Percentiles rank a stretch among this genome's conserved stretches.
phyloP scores from a whole-genome alignment of 2,888 invertebrate species.

The Ceramica pisi region DNA sequence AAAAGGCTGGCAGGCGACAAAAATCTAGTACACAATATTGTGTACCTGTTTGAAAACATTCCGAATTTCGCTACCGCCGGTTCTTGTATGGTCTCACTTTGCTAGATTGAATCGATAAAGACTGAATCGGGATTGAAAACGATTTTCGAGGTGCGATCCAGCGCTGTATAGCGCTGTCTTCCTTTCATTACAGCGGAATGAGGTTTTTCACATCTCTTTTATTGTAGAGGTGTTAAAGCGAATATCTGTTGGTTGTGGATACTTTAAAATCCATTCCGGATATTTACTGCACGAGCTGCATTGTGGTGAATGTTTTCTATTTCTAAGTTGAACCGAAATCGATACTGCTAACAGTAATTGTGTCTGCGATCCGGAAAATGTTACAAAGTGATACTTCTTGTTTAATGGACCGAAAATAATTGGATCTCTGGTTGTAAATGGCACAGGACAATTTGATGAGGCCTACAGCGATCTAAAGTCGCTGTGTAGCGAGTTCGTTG shows the following conservation, averaged over 20 bases:
- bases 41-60: conserved; percentile 57
- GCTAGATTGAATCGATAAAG: conserved; percentile 73
- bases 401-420: conserved; percentile 39
- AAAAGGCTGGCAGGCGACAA: conserved; percentile 49
- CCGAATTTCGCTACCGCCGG: conserved; percentile 45
- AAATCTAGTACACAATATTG: conserved; percentile 52
- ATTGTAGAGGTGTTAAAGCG: conserved; percentile 48
- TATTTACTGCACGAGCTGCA: conserved; percentile 46
- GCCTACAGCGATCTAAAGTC: conserved; percentile 9
- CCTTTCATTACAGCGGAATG: conserved; percentile 58
- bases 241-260: conserved; percentile 33
- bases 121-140: conserved; percentile 63
- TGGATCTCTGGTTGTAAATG: conserved; percentile 35
- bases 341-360: conserved; percentile 30
- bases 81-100: conserved; percentile 65
- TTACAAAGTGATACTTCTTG: conserved; percentile 37
- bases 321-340: conserved; percentile 37
- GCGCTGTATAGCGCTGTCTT: conserved; percentile 38
- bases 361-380: conserved; percentile 42
- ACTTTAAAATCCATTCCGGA: conserved; percentile 54
- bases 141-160: conserved; percentile 62
- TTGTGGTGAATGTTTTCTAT: conserved; percentile 31
- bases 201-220: conserved; percentile 60
- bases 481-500: conserved; percentile 17
- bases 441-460: conserved; percentile 21